Conservation (phyloP, 2,797 vertebrate genomes). For the Orestias chungarensis region DNA sequence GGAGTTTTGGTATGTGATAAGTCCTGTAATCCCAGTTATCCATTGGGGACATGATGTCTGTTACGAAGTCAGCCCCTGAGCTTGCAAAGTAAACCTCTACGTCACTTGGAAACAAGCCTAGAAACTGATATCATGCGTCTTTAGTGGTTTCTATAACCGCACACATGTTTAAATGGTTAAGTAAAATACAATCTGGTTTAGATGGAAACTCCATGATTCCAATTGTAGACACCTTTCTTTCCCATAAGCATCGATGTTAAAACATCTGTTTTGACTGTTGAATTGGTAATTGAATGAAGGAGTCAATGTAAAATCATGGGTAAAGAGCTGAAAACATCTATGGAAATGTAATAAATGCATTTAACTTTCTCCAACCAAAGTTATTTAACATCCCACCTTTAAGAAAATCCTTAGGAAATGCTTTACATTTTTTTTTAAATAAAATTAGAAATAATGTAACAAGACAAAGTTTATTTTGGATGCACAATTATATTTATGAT, state of each 20-base stretch:
- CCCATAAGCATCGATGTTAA: neutral
- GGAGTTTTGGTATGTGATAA: slow-evolving; percentile 37
- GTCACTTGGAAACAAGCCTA: slow-evolving; percentile 36
- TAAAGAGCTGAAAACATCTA: neutral
- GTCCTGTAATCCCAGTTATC: slow-evolving; percentile 30
- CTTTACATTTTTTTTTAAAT: no score
- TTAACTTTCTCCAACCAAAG: neutral
- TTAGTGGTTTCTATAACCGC: slow-evolving; percentile 24
- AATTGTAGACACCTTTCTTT: slow-evolving; percentile 4
- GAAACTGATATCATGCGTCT: slow-evolving; percentile 40
- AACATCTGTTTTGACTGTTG: neutral
- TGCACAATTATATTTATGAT: neutral
- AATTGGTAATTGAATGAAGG: neutral
- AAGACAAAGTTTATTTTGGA: neutral
- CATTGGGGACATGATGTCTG: slow-evolving; percentile 39
- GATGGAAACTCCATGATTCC: neutral
- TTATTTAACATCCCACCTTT: neutral
- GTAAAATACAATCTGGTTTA: slow-evolving; percentile 23
- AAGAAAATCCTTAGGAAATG: no score
- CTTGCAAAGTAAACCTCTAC: slow-evolving; percentile 22
- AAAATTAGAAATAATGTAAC: neutral
- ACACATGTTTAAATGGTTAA: slow-evolving; percentile 6
- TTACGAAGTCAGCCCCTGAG: slow-evolving; percentile 48
- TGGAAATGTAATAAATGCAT: neutral
- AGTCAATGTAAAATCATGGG: neutral